Conservation (phyloP, 2,113 vertebrate species). For the Callithrix jacchus region DNA sequence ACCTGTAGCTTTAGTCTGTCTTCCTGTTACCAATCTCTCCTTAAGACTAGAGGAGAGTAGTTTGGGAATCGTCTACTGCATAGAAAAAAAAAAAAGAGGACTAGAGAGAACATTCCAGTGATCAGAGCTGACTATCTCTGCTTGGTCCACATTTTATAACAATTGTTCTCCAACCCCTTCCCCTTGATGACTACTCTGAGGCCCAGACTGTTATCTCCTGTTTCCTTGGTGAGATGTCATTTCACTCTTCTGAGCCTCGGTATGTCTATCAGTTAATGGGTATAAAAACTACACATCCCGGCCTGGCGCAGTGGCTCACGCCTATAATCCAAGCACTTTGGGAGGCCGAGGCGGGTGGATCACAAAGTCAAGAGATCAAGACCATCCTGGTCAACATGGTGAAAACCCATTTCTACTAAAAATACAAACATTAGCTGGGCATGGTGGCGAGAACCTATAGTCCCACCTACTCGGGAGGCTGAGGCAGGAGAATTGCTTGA, state of each 20-base stretch:
- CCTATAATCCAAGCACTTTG: too few species aligned
- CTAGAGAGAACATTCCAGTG: background rate
- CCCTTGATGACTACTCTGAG: background rate
- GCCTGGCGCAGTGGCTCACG: too few species aligned
- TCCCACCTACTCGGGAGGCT: too few species aligned
- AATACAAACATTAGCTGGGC: too few species aligned
- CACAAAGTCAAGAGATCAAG: too few species aligned
- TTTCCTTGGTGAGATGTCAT: conserved; percentile 13
- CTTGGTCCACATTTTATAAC: conserved; percentile 25
- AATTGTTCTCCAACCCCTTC: background rate
- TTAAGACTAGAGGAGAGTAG: background rate
- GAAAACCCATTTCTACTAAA: too few species aligned
- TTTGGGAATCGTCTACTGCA: too few species aligned
- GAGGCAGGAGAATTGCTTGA: too few species aligned
- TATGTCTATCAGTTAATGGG: conserved; percentile 10
- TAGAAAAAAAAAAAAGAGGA: too few species aligned
- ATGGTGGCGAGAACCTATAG: too few species aligned
- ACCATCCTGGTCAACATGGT: too few species aligned
- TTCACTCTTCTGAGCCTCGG: conserved; percentile 15
- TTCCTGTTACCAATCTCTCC: background rate
- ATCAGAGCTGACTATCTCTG: background rate
- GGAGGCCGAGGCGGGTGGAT: too few species aligned
- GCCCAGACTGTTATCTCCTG: background rate
- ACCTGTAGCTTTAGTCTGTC: background rate
- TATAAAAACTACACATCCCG: background rate